Base-by-base conservation (phyloP, 2,888 invertebrate species). In the Amblyteles armatorius region DNA sequence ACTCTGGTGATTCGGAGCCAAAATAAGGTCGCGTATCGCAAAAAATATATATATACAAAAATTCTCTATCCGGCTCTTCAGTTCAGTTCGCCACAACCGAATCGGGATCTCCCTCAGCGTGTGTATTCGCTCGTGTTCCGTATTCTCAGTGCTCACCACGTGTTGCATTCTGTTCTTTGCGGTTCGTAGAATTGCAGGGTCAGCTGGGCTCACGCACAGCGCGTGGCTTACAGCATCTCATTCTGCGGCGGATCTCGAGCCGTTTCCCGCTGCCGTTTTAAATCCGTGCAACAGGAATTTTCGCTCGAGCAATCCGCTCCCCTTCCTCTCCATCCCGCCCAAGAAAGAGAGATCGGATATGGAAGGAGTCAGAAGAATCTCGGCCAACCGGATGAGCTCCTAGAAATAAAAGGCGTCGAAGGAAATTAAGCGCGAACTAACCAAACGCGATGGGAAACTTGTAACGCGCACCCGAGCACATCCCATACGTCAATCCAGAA, bases 261-360 rank as follows among this genome's bases (percentile, higher is more conserved):
- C 65, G 19, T 65, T 65, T 33, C 22, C 65, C 71, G 82, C 77
- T 80, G 33, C 44, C 48, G 48, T 52, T 5, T 19, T 63, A 19
- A 50, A 19, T 79, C 69, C 84, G 85, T 86, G 89, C 86, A 91
- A 91, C 91, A 91, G 90, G 91, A 89, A 90, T 91, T 89, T 88
- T 87, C 90, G 91, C 90, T 90, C 89, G 88, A 88, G 87, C 81
- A 74, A 73, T 83, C 81, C 80, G 84, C 11, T 36, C 36, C 44
- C 36, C 19, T 40, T 19, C 11, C 40, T 67, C 67, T 40, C 36
- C 44, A 9, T 40, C 19, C 19, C 16, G 6, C 4, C 4, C 26
- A 4, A 26, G 57, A 57, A 4, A 55, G n/a, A 9, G 3, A 4
- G 9, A 50, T n/a, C 52, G 52, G 19, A 52, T 52, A 26, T 11